Evolutionary conservation across 1,140 invertebrate genomes (phyloP).

Genomic region (Drosophila pectinifera): DNA sequence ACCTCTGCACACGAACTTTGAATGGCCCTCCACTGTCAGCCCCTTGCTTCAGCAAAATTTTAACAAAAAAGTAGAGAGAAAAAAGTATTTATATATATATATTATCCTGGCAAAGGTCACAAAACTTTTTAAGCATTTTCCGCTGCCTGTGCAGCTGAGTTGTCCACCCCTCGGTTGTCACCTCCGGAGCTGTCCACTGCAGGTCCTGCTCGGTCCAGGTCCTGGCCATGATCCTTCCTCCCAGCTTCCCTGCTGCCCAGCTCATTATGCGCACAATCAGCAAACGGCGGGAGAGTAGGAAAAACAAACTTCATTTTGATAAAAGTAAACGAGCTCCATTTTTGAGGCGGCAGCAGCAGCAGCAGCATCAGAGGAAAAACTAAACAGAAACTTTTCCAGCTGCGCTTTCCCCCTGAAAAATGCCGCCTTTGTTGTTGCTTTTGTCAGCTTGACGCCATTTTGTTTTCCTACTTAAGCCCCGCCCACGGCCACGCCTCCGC

Average conservation of each 20-base stretch:
- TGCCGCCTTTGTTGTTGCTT: slow-evolving; percentile 28
- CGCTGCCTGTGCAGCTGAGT: slow-evolving; percentile 4
- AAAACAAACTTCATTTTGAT: slow-evolving; percentile 69
- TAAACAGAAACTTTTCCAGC: slow-evolving; percentile 61
- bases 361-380: slow-evolving; percentile 40
- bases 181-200: slow-evolving; percentile 15
- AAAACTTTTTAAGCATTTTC: slow-evolving; percentile 58
- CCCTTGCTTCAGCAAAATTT: neutral
- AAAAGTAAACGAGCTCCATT: slow-evolving; percentile 70
- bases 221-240: slow-evolving; percentile 20
- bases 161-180: neutral
- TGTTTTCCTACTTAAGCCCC: slow-evolving; percentile 63
- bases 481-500: slow-evolving; percentile 9
- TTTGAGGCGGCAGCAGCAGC: slow-evolving; percentile 20
- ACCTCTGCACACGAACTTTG: slow-evolving; percentile 56
- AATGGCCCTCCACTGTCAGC: slow-evolving; percentile 34
- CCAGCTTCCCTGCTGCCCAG: neutral
- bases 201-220: slow-evolving; percentile 20
- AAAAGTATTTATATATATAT: neutral
- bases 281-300: slow-evolving; percentile 26
- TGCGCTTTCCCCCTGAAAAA: slow-evolving; percentile 23
- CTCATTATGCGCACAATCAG: slow-evolving; percentile 62
- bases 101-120: slow-evolving; percentile 56
- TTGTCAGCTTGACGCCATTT: slow-evolving; percentile 73
- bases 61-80: neutral